Evolutionary conservation across 1,140 invertebrate species (phyloP).

Genomic region (Heliconius eleuchia): DNA sequence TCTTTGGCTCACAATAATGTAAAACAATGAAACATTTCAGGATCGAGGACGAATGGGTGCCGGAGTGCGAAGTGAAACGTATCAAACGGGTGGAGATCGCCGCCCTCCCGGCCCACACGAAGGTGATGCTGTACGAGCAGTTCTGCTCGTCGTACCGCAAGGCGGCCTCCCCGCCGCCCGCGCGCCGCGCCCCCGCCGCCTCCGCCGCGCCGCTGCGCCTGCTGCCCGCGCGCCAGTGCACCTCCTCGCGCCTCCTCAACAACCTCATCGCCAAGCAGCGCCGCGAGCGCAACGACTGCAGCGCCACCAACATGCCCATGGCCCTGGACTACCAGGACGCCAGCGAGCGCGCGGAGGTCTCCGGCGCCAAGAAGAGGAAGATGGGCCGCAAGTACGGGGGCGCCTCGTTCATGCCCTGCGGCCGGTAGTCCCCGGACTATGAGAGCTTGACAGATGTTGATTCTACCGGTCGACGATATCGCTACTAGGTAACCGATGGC

Average conservation of each 20-base stretch:
- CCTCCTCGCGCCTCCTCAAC: slow-evolving; percentile 58
- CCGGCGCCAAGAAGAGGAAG: slow-evolving; percentile 71
- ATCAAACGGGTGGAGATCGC: slow-evolving; percentile 67
- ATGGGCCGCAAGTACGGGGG: slow-evolving; percentile 67
- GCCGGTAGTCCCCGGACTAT: slow-evolving; percentile 50
- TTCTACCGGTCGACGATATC: background rate
- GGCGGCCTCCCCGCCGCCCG: slow-evolving; percentile 45
- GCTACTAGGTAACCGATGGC: no score
- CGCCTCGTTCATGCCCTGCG: slow-evolving; percentile 71
- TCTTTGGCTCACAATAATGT: background rate
- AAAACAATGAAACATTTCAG: slow-evolving; percentile 44
- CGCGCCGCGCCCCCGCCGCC: slow-evolving; percentile 31
- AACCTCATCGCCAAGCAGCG: slow-evolving; percentile 63
- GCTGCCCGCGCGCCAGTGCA: slow-evolving; percentile 51
- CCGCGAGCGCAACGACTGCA: slow-evolving; percentile 47
- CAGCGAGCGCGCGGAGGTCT: slow-evolving; percentile 43
- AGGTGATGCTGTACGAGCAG: slow-evolving; percentile 68
- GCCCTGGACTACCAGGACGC: slow-evolving; percentile 49
- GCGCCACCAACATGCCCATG: slow-evolving; percentile 49
- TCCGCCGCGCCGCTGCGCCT: slow-evolving; percentile 35
- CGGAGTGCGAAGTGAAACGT: slow-evolving; percentile 60
- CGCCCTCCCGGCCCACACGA: slow-evolving; percentile 54
- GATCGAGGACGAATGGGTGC: slow-evolving; percentile 75
- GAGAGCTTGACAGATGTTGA: slow-evolving; percentile 7
- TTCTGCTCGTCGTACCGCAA: slow-evolving; percentile 62